A percentile compares a stretch with the other conserved stretches of the same genome.
phyloP scores from a whole-genome alignment of 2,113 vertebrate genomes.

The Sula dactylatra region DNA sequence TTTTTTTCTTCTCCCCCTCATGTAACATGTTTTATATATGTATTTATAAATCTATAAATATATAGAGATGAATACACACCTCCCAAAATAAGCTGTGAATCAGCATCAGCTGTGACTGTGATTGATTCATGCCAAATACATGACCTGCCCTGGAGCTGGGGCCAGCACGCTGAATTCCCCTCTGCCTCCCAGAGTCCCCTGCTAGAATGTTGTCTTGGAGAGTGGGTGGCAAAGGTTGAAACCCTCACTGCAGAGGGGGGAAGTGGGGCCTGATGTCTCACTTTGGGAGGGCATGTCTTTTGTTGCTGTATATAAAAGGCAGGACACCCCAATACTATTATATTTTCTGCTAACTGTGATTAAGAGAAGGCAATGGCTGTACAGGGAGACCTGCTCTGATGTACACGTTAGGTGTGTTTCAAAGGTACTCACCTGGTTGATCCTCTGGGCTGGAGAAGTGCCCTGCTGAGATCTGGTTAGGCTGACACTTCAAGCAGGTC shows the following conservation, averaged over 20 bases:
- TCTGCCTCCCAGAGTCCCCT: not conserved
- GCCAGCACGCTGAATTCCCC: not conserved
- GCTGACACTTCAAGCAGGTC: not conserved
- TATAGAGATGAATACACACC: not conserved
- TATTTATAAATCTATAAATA: not conserved
- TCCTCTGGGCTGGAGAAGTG: not conserved
- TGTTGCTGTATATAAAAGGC: not conserved
- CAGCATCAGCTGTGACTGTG: not conserved
- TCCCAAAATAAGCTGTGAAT: not conserved
- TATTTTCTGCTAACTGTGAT: not conserved
- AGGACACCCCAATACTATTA: fast-evolving
- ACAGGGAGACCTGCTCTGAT: not conserved
- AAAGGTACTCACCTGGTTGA: not conserved
- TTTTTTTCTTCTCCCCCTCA: not conserved
- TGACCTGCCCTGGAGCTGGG: not conserved
- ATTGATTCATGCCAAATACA: not conserved
- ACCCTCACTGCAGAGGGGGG: not conserved
- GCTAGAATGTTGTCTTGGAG: not conserved
- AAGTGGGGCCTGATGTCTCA: not conserved
- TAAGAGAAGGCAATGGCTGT: not conserved
- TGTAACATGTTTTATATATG: not conserved
- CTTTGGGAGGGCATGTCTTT: not conserved
- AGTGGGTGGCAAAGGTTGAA: not conserved
- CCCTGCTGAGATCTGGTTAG: not conserved
- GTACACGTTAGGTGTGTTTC: not conserved